Percentiles rank a stretch among this genome's conserved stretches.
Conservation (phyloP, 2,888 invertebrate genomes). For the Entomobrya multifasciata region DNA sequence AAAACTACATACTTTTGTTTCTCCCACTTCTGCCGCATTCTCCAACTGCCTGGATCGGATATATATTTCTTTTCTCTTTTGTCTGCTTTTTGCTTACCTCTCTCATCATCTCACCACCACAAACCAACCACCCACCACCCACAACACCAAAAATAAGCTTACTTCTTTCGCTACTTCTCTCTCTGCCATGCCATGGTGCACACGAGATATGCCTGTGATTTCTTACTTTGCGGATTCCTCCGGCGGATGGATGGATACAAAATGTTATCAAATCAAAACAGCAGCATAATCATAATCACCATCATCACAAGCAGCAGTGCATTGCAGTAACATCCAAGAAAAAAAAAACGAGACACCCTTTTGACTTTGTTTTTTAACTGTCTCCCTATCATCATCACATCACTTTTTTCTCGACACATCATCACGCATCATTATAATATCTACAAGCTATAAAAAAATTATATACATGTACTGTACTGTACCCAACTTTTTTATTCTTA, state of each 20-base stretch:
- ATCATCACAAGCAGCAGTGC: conserved; percentile 32
- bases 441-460: background rate
- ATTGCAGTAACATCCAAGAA: background rate
- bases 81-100: conserved; percentile 18
- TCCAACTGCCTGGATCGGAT: background rate
- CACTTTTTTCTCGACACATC: background rate
- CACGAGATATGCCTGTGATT: background rate
- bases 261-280: no score
- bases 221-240: conserved; percentile 61
- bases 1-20: conserved; percentile 37
- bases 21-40: conserved; percentile 46
- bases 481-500: no score
- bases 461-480: background rate
- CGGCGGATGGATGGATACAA: conserved; percentile 61
- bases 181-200: background rate
- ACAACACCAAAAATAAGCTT: background rate
- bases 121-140: conserved; percentile 9
- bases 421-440: background rate
- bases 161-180: conserved; percentile 23
- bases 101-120: conserved; percentile 46
- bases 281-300: conserved; percentile 31
- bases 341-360: conserved; percentile 67
- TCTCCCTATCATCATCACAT: background rate
- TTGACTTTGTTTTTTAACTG: conserved; percentile 56
- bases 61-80: background rate